Evolutionary conservation across 1,140 invertebrate species (phyloP).

Genomic region (Colletes latitarsis): DNA sequence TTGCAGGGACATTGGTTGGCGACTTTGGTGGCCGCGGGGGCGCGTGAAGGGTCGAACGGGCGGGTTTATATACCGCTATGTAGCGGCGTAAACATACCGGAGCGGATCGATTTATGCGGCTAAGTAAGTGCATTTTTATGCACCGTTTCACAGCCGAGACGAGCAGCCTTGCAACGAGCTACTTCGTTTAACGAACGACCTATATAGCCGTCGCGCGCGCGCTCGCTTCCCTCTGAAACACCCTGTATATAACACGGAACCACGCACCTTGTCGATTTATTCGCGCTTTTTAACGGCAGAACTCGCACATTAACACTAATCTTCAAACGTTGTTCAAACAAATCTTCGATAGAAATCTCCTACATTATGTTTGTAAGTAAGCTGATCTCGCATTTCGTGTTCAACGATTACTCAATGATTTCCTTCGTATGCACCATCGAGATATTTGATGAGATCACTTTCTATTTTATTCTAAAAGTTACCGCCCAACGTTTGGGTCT

Average conservation of each 20-base stretch:
- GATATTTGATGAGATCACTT: too few species aligned
- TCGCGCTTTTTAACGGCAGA: neutral
- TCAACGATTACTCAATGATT: too few species aligned
- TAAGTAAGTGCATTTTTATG: constrained; percentile 67
- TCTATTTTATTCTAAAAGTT: too few species aligned
- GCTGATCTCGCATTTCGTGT: too few species aligned
- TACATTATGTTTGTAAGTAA: too few species aligned
- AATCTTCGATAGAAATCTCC: too few species aligned
- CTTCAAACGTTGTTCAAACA: too few species aligned
- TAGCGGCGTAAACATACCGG: constrained; percentile 58
- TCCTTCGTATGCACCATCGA: too few species aligned
- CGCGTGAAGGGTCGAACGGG: neutral
- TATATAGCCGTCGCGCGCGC: neutral
- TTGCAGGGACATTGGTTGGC: constrained; percentile 42
- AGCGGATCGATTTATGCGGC: constrained; percentile 65
- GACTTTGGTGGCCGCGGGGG: constrained; percentile 2
- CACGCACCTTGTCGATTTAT: constrained; percentile 7
- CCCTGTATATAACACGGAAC: neutral
- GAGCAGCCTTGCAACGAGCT: constrained; percentile 56
- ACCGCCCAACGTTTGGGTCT: too few species aligned
- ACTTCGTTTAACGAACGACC: constrained; percentile 54
- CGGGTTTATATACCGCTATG: constrained; percentile 55
- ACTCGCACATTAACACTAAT: too few species aligned
- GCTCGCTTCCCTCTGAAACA: neutral
- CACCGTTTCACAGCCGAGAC: constrained; percentile 63